These are phyloP conservation scores for Uloborus diversus DNA, from an alignment of 1,140 invertebrate genomes.

Conservation along the genomic window DNA sequence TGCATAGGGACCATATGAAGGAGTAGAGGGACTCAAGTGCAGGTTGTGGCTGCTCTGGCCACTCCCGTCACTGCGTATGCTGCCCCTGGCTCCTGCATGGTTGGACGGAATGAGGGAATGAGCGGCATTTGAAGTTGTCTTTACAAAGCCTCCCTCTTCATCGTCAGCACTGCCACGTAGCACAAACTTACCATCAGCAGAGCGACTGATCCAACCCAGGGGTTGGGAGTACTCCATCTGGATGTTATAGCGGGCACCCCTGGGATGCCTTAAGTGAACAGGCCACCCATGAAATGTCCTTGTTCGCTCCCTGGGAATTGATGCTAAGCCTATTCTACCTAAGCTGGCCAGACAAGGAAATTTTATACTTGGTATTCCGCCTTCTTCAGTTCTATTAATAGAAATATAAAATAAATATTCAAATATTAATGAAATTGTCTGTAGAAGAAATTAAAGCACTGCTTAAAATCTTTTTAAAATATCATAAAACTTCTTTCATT, in stretches of 20 bases:
- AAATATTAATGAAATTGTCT: neutral
- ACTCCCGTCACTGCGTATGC: constrained; percentile 75
- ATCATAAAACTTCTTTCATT: too few species aligned
- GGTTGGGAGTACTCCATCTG: constrained; percentile 64
- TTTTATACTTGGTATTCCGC: constrained; percentile 63
- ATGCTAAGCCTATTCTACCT: constrained; percentile 54
- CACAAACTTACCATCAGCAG: constrained; percentile 78
- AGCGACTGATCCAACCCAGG: constrained; percentile 74
- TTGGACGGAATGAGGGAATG: constrained; percentile 71
- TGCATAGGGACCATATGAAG: constrained; percentile 63
- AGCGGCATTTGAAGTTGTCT: constrained; percentile 12
- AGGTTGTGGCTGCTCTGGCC: constrained; percentile 69
- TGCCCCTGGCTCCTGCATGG: constrained; percentile 80
- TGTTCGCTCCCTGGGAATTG: constrained; percentile 39
- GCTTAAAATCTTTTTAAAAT: too few species aligned
- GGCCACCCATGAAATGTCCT: constrained; percentile 53
- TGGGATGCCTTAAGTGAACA: constrained; percentile 50
- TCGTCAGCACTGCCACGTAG: constrained; percentile 65
- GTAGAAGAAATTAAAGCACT: too few species aligned
- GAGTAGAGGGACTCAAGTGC: constrained; percentile 49
- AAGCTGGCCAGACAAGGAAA: constrained; percentile 62
- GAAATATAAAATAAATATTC: constrained; percentile 9
- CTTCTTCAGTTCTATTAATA: constrained; percentile 58
- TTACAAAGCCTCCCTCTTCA: constrained; percentile 67
- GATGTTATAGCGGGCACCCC: constrained; percentile 60